Evolutionary conservation across 2,113 vertebrate species (phyloP).

Genomic region (Callaeas wilsoni): DNA sequence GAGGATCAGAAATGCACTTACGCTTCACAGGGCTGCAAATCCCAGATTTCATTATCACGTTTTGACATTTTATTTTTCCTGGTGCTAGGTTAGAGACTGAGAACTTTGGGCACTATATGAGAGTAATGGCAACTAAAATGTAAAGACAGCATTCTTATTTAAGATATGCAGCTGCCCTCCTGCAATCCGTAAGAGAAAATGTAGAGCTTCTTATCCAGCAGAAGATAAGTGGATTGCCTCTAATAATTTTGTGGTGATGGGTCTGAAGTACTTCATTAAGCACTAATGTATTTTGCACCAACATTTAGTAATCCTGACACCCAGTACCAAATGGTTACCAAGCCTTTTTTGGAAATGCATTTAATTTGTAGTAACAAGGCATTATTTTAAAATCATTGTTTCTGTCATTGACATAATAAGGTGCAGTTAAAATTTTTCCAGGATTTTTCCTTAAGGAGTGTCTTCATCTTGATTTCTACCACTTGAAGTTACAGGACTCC

Average conservation of each 20-base stretch:
- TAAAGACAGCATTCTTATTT: not conserved
- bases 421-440: not conserved
- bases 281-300: slow-evolving; percentile 12
- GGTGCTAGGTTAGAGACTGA: slow-evolving; percentile 3
- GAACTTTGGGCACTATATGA: not conserved
- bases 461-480: not conserved
- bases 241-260: slow-evolving; percentile 15
- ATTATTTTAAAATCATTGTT: not conserved
- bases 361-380: not conserved
- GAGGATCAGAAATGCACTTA: slow-evolving; percentile 18
- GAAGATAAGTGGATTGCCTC: slow-evolving; percentile 6
- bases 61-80: not conserved
- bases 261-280: slow-evolving; percentile 36
- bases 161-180: not conserved
- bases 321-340: not conserved
- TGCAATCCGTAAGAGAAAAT: not conserved
- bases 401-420: not conserved
- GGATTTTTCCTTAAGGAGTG: not conserved
- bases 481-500: not conserved
- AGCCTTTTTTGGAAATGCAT: not conserved
- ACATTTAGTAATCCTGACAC: not conserved
- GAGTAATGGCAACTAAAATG: not conserved
- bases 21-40: not conserved
- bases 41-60: slow-evolving; percentile 10
- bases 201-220: not conserved